A percentile compares a stretch with the other conserved stretches of the same genome.
These are phyloP conservation scores for Ichneumon xanthorius DNA, from an alignment of 2,888 invertebrate genomes.

Conservation along the genomic window DNA sequence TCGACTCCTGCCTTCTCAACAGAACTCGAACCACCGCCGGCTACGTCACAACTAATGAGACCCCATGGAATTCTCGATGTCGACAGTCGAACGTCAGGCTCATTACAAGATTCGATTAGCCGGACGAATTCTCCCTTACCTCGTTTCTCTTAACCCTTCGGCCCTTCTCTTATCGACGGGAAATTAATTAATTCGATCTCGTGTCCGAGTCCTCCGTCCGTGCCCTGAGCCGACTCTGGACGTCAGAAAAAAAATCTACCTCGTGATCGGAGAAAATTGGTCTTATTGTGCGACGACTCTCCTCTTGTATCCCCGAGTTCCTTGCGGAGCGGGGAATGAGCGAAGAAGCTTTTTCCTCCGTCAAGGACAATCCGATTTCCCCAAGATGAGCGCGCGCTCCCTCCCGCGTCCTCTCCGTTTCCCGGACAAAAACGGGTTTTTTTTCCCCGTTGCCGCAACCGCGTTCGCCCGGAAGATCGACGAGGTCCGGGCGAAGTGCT, in stretches of 20 bases:
- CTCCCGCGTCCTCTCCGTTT: not conserved
- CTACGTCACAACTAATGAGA: not conserved
- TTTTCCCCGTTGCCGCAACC: conserved; percentile 19
- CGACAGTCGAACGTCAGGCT: conserved; percentile 15
- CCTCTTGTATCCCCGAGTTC: conserved; percentile 11
- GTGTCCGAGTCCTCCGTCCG: not conserved
- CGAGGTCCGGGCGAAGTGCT: conserved; percentile 22
- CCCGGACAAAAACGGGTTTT: conserved; percentile 36
- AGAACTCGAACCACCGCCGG: not conserved
- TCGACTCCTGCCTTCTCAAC: not conserved
- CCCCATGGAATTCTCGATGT: conserved; percentile 26
- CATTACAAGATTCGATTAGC: conserved; percentile 50
- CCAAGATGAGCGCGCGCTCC: conserved; percentile 6
- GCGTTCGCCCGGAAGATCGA: conserved; percentile 53
- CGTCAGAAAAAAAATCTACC: conserved; percentile 12
- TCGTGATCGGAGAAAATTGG: conserved; percentile 69
- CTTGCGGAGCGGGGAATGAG: conserved; percentile 39
- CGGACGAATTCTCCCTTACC: conserved; percentile 10
- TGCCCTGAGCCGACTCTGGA: not conserved
- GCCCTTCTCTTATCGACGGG: conserved; percentile 30
- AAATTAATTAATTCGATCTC: conserved; percentile 63
- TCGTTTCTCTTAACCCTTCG: conserved; percentile 32
- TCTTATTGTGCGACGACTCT: conserved; percentile 47
- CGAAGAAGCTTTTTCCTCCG: conserved; percentile 61
- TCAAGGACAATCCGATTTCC: conserved; percentile 70